phyloP scores from a whole-genome alignment of 2,113 vertebrate genomes.

The Garra rufa region DNA sequence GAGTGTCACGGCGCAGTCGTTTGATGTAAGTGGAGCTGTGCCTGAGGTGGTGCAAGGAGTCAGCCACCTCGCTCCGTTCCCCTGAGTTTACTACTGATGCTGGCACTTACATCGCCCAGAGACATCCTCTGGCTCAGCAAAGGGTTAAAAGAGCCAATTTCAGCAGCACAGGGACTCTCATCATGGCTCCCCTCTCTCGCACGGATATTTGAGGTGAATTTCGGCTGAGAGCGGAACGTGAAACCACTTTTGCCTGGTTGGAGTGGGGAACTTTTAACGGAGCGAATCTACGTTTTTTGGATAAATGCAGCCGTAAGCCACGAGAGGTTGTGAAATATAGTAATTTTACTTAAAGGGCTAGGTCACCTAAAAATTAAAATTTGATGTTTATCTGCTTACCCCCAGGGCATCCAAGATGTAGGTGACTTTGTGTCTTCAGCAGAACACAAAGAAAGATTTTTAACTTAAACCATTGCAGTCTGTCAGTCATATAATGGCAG shows the following conservation, averaged over 20 bases:
- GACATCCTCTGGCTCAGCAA: conserved; percentile 65
- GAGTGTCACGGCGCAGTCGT: conserved; percentile 69
- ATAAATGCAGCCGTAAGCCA: conserved; percentile 6
- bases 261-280: conserved; percentile 31
- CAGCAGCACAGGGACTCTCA: conserved; percentile 45
- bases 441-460: too few species aligned
- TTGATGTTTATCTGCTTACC: too few species aligned
- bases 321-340: neutral
- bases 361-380: too few species aligned
- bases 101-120: conserved; percentile 69
- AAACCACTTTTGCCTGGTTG: conserved; percentile 35
- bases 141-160: conserved; percentile 65
- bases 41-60: conserved; percentile 77
- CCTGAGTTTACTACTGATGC: conserved; percentile 72
- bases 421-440: too few species aligned
- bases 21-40: conserved; percentile 75
- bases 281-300: conserved; percentile 24
- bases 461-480: too few species aligned
- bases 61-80: conserved; percentile 70
- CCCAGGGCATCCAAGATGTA: too few species aligned
- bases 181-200: conserved; percentile 48
- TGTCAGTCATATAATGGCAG: too few species aligned
- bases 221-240: conserved; percentile 45
- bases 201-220: conserved; percentile 43
- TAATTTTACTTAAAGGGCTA: neutral